Evolutionary conservation across 2,888 invertebrate genomes (phyloP), one percentile per base, ranked within the genome.

Genomic region (Monopis laevigella): DNA sequence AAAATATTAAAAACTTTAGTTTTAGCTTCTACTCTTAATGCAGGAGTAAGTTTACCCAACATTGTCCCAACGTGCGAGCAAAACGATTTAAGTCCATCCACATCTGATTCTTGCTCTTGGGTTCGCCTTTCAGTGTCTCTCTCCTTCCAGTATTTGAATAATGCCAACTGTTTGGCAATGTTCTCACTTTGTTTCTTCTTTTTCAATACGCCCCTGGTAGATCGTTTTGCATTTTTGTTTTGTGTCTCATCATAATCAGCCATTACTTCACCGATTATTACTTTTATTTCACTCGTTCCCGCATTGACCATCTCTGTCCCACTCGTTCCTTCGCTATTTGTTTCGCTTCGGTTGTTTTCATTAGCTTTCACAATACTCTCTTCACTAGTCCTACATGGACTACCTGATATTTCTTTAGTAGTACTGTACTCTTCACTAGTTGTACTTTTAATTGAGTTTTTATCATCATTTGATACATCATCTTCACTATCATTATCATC

Each of bases 21-120:
- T 43, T 43, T 43, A 32, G 43, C 43, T 26, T 43, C 39, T 26
- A 43, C 39, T 39, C 26, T 39, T 39, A 43, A 43, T 26, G 16
- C 39, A 26, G 30, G 35, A 11, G 16, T 16, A 10, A 35, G n/a
- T 17, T 35, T 16, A 3, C n/a, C 19, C 6, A 35, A 35, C 8
- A 35, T n/a, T 35, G 35, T 10, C 5, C 18, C 18, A 10, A 35
- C 19, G n/a, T 35, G 35, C 3, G 35, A 16, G 35, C 35, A 35
- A 35, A 35, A 35, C 5, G 35, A 35, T 3, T 35, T 19, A 10
- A 35, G 17, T n/a, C 32, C 28, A 26, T 36, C 36, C 7, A 6
- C n/a, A 28, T 35, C 27, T 19, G 28, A 6, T 19, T 41, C 36
- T 14, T 35, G 16, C 19, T 41, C 28, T 42, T 42, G 41, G 10